Conservation (phyloP, 2,888 invertebrate species). For the Anthophora plumipes region DNA sequence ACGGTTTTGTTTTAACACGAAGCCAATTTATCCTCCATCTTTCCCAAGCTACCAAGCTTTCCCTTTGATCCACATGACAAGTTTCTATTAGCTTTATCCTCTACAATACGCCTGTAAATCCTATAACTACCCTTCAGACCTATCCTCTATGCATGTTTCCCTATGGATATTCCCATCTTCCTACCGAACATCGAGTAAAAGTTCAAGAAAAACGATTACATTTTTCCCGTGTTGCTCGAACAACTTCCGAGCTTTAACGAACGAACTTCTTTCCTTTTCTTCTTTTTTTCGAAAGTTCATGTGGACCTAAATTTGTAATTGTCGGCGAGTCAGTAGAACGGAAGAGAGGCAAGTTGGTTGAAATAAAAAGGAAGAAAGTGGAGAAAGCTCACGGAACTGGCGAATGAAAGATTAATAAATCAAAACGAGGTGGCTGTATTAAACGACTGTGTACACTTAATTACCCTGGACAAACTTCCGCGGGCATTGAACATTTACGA, state of each 20-base stretch:
- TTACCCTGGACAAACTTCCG: constrained; percentile 20
- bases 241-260: no score
- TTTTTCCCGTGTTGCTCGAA: neutral
- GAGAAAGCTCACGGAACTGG: neutral
- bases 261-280: neutral
- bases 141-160: constrained; percentile 8
- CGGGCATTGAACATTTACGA: constrained; percentile 13
- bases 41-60: neutral
- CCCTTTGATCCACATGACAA: constrained; percentile 32
- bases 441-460: constrained; percentile 24
- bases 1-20: neutral
- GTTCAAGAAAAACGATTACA: constrained; percentile 11
- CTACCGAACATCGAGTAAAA: neutral
- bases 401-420: constrained; percentile 13
- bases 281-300: neutral
- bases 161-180: neutral
- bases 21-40: constrained; percentile 12
- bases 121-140: constrained; percentile 21
- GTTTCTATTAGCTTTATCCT: constrained; percentile 21
- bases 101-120: constrained; percentile 13
- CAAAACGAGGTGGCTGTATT: neutral
- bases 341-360: no score
- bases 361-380: neutral
- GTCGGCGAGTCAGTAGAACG: no score
- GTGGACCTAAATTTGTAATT: neutral